A percentile compares a stretch with the other conserved stretches of the same genome.
phyloP scores from a whole-genome alignment of 2,888 invertebrate genomes.

The Andrena hattorfiana region DNA sequence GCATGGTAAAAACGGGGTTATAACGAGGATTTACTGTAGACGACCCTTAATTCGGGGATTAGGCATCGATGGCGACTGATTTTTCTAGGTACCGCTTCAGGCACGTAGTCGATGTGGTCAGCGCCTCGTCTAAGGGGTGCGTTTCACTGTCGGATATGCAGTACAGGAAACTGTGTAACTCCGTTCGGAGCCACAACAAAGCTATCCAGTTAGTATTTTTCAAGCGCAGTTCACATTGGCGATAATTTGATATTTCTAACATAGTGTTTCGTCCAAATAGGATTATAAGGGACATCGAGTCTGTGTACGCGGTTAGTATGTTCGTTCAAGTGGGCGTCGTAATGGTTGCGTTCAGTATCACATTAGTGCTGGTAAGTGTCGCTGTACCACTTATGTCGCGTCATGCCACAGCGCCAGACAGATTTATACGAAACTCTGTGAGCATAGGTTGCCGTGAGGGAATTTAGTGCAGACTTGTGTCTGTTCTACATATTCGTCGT shows the following conservation, averaged over 20 bases:
- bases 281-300: neutral
- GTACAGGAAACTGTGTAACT: neutral
- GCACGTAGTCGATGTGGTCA: neutral
- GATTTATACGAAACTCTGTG: neutral
- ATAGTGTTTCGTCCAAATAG: neutral
- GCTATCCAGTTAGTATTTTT: neutral
- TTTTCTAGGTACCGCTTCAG: slow-evolving; percentile 24
- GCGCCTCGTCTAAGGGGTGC: no score
- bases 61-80: no score
- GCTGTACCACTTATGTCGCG: no score
- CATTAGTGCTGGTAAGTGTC: slow-evolving; percentile 13
- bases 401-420: no score
- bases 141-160: neutral
- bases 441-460: slow-evolving; percentile 1
- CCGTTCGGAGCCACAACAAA: neutral
- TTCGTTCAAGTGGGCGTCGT: slow-evolving; percentile 1
- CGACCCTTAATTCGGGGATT: no score
- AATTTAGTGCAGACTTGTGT: neutral
- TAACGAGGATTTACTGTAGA: no score
- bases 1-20: no score
- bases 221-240: neutral
- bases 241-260: no score
- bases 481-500: neutral
- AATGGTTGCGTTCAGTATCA: slow-evolving; percentile 7
- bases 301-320: neutral